Evolutionary conservation across 1,140 invertebrate species (phyloP).

Genomic region (Bombus sibiricus): DNA sequence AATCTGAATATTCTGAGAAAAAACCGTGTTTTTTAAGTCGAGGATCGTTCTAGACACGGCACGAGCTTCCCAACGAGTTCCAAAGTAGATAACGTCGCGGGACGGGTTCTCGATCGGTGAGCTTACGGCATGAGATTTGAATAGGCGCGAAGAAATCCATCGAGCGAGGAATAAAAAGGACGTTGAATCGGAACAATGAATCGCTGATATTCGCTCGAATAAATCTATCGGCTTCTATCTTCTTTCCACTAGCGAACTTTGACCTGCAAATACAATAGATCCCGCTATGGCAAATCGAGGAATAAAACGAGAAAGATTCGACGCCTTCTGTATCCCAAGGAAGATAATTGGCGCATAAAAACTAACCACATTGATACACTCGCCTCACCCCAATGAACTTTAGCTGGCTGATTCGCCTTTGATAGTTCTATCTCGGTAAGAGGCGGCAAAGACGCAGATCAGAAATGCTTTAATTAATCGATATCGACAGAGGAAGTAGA

Average conservation of each 20-base stretch:
- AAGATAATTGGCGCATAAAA: neutral
- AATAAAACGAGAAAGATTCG: neutral
- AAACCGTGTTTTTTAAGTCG: neutral
- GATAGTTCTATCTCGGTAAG: neutral
- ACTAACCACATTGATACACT: neutral
- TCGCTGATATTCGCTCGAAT: slow-evolving; percentile 14
- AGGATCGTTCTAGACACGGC: neutral
- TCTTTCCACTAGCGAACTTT: neutral
- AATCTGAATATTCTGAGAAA: neutral
- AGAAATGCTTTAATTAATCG: slow-evolving; percentile 21
- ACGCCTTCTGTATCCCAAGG: too few species aligned
- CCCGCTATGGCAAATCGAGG: neutral
- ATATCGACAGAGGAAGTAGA: neutral
- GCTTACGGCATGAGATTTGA: neutral
- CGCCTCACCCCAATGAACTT: rapidly evolving
- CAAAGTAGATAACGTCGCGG: neutral
- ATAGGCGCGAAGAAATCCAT: slow-evolving; percentile 27
- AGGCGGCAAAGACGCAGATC: neutral
- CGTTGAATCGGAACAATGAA: slow-evolving; percentile 31
- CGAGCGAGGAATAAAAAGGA: slow-evolving; percentile 3
- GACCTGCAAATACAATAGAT: neutral
- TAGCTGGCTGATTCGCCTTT: neutral
- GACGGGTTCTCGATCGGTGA: neutral
- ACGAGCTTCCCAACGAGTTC: neutral
- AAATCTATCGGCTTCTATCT: slow-evolving; percentile 16